Base-by-base conservation (phyloP, 1,140 invertebrate species). In the Drosophila navojoa region DNA sequence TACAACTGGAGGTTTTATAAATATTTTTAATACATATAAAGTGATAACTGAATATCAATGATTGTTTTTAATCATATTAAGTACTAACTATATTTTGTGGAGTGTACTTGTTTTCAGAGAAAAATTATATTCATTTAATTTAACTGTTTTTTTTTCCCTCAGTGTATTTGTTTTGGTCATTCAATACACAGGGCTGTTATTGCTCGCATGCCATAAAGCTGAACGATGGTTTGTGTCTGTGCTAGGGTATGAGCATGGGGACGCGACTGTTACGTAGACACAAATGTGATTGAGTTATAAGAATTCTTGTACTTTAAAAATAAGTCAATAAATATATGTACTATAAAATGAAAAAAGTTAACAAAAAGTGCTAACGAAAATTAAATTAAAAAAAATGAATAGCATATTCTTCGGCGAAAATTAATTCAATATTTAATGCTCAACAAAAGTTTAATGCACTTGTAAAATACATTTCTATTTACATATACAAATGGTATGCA, bases 201-300 rank as follows among this genome's bases (percentile, higher is more conserved):
- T 53, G 19, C 27, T 38, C 32, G 57, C 1, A 16, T 32, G 13
- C 0, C 22, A 4, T 16, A 19, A 38, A 38, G 35, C 35, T 38
- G 10, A 13, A 47, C 19, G n/a, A 27, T n/a, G 71, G 71, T 74
- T 70, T 57, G 50, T 9, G 64, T 69, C 64, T 15, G 0, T n/a
- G 64, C 71, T 73, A 47, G 32, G 5, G 1, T 13, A 9, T 60
- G 13, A 5, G 55, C 32, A 54, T 67, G 64, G 47, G 19, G 35
- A 66, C 66, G 27, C 58, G n/a, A 61, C 25, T 69, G 57, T 53
- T 60, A 5, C n/a, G 32, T 57, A 6, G 19, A 4, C 22, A 38
- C 44, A 15, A 49, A 1, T 11, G 3, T 11, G 11, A 38, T 38
- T 38, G 32, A 7, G 0, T 38, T 10, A 38, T 32, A 32, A 32